These are phyloP conservation scores for Galago senegalensis DNA, from an alignment of 2,797 vertebrate genomes.

Conservation along the genomic window DNA sequence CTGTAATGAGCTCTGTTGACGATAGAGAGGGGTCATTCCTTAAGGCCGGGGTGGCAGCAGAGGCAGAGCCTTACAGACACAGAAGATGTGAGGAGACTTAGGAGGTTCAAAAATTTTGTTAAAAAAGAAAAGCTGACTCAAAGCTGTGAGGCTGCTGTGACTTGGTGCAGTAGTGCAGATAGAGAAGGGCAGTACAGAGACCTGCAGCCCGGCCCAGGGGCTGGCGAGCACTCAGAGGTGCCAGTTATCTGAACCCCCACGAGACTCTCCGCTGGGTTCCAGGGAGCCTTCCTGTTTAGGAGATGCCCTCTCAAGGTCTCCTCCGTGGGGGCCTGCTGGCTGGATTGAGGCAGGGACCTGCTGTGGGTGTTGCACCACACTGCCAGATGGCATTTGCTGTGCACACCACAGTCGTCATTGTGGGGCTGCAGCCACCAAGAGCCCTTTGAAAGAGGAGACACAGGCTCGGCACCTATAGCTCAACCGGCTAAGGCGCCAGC, in stretches of 20 bases:
- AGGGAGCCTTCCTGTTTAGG: neutral
- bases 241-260: no score
- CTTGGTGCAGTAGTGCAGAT: no score
- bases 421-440: neutral
- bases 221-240: no score
- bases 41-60: no score
- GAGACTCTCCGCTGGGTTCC: neutral
- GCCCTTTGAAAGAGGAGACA: rapidly evolving
- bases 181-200: neutral
- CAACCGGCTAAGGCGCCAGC: no score
- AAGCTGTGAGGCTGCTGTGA: neutral
- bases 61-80: neutral
- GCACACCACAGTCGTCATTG: neutral
- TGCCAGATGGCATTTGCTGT: neutral
- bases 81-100: neutral
- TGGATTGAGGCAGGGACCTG: no score
- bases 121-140: neutral
- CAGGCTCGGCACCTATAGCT: no score
- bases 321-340: neutral
- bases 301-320: neutral
- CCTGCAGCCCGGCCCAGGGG: neutral
- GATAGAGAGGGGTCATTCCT: neutral
- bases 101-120: neutral
- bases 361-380: neutral
- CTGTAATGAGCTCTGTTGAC: neutral